Evolutionary conservation across 2,797 vertebrate species (phyloP).

Genomic region (Amblyraja radiata): DNA sequence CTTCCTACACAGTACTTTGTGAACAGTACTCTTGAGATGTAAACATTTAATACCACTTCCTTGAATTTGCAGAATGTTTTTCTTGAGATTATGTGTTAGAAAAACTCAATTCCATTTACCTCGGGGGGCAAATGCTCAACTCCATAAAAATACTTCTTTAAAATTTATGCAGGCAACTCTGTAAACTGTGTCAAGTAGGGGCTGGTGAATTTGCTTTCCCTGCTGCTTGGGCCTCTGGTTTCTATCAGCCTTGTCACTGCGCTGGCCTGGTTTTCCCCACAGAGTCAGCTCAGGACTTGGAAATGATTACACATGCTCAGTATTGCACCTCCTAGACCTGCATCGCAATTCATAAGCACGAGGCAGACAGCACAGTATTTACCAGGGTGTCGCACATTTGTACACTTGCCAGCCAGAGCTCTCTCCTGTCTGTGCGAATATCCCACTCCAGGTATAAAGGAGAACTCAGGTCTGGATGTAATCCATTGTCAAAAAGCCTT

Average conservation of each 20-base stretch:
- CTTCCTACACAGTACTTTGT: no score
- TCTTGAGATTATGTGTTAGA: not conserved
- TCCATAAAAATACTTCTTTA: not conserved
- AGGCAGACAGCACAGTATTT: not conserved
- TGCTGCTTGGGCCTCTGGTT: conserved; percentile 1
- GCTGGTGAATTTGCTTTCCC: not conserved
- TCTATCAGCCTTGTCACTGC: not conserved
- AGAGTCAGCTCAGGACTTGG: not conserved
- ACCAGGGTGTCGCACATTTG: no score
- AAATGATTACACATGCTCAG: not conserved
- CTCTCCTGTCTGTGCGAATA: not conserved
- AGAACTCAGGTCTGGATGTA: not conserved
- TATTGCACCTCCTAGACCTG: not conserved
- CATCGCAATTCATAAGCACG: not conserved
- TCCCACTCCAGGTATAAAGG: not conserved
- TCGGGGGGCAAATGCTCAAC: not conserved
- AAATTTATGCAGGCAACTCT: not conserved
- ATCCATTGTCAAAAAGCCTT: not conserved
- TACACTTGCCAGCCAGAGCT: no score
- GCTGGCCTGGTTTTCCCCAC: not conserved
- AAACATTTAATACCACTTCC: not conserved
- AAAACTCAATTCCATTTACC: not conserved
- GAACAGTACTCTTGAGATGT: no score
- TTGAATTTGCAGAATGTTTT: not conserved
- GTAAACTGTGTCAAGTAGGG: not conserved